These are phyloP conservation scores for Eciton burchellii DNA, from an alignment of 1,140 invertebrate genomes.

Conservation along the genomic window DNA sequence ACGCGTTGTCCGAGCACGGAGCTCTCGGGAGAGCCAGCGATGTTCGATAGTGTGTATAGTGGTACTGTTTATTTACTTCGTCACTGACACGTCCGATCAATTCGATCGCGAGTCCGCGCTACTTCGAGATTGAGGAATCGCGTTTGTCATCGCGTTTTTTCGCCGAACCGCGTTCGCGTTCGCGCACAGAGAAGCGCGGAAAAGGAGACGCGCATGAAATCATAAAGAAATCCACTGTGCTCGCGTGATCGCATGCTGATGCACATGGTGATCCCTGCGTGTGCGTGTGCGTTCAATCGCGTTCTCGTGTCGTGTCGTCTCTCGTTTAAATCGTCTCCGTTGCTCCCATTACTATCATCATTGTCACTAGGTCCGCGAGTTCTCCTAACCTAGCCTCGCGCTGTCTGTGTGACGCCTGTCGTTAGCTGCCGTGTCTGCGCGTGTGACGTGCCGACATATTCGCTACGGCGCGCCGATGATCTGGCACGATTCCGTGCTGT, in stretches of 20 bases:
- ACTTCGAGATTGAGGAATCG: not conserved
- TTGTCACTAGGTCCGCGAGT: too few species aligned
- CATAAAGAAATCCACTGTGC: too few species aligned
- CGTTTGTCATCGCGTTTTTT: not conserved
- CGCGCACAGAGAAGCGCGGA: too few species aligned
- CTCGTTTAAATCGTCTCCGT: constrained; percentile 48
- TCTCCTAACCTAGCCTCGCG: constrained; percentile 65
- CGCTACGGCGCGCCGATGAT: constrained; percentile 50
- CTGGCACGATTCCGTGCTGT: constrained; percentile 72
- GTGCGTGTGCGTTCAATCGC: constrained; percentile 33
- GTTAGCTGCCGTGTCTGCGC: too few species aligned
- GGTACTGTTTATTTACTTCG: constrained; percentile 79
- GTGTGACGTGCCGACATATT: too few species aligned
- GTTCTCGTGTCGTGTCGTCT: too few species aligned
- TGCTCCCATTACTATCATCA: not conserved
- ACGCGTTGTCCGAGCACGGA: constrained; percentile 23
- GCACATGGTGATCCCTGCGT: too few species aligned
- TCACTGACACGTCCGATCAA: constrained; percentile 54
- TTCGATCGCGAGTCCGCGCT: constrained; percentile 54
- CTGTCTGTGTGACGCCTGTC: constrained; percentile 35
- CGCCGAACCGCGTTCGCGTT: not conserved
- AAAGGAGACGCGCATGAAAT: too few species aligned
- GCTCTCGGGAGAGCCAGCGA: not conserved
- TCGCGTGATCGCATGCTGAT: too few species aligned
- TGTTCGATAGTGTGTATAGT: constrained; percentile 69